These are phyloP conservation scores for Conus betulinus DNA, from an alignment of 1,140 invertebrate species.

Conservation along the genomic window DNA sequence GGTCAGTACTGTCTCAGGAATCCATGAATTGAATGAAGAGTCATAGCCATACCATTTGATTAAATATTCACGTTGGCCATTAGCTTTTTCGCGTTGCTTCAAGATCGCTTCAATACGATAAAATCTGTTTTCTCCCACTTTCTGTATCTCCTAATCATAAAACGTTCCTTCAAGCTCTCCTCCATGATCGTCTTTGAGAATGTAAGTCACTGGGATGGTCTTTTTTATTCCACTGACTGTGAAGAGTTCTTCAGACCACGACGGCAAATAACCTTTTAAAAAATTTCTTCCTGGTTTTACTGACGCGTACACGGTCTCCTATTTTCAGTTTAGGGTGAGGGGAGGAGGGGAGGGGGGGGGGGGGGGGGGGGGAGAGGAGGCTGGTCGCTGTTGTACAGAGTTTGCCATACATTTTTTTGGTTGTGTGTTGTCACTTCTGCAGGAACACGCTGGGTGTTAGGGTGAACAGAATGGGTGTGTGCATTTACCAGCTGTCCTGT, in stretches of 20 bases:
- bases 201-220: not conserved
- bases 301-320: conserved; percentile 1
- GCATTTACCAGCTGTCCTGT: conserved; percentile 57
- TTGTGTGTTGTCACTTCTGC: not conserved
- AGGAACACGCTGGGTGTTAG: conserved; percentile 63
- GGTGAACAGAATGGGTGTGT: conserved; percentile 75
- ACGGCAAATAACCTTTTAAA: not conserved
- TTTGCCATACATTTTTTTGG: conserved; percentile 22
- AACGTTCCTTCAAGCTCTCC: not conserved
- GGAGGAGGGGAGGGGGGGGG: not conserved
- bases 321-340: not conserved
- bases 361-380: not conserved
- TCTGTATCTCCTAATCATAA: not conserved
- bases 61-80: not conserved
- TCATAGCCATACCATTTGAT: conserved; percentile 11
- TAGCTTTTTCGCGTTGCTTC: not conserved
- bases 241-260: not conserved
- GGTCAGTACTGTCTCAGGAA: not conserved
- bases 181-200: conserved; percentile 9
- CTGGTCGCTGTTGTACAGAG: not conserved
- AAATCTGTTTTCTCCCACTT: not conserved
- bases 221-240: not conserved
- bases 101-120: not conserved
- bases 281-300: too few relatives aligned
- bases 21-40: conserved; percentile 15